phyloP scores from a whole-genome alignment of 2,113 vertebrate species.

The Tyrannus savana region DNA sequence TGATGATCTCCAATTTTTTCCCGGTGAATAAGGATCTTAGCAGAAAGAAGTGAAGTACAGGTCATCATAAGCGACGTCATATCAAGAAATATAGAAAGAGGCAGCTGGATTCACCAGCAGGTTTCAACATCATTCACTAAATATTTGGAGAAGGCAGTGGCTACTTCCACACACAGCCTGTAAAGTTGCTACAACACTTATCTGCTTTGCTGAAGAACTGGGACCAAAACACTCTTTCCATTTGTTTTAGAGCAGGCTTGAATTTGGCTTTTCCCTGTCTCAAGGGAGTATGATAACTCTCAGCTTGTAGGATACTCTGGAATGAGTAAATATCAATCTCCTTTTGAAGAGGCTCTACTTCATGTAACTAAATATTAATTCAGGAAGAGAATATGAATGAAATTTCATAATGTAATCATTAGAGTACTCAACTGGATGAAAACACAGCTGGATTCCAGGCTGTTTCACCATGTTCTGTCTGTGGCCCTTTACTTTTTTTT shows the following conservation, averaged over 20 bases:
- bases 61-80: fast-evolving
- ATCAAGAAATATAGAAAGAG: neutral
- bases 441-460: neutral
- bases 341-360: neutral
- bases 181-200: neutral
- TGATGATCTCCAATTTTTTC: neutral
- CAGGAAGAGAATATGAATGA: neutral
- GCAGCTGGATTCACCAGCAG: neutral
- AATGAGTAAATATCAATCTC: neutral
- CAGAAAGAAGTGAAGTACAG: neutral
- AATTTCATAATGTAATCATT: neutral
- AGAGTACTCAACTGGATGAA: neutral
- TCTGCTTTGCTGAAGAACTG: neutral
- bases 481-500: neutral
- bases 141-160: neutral
- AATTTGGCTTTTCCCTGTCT: neutral
- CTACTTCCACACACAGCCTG: neutral
- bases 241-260: neutral
- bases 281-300: neutral
- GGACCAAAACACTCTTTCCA: neutral
- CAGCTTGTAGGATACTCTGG: neutral
- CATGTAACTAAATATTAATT: conserved; percentile 27
- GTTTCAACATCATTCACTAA: neutral
- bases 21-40: neutral
- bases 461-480: neutral